phyloP scores from a whole-genome alignment of 2,888 invertebrate genomes.

The Drosophila subquinaria region DNA sequence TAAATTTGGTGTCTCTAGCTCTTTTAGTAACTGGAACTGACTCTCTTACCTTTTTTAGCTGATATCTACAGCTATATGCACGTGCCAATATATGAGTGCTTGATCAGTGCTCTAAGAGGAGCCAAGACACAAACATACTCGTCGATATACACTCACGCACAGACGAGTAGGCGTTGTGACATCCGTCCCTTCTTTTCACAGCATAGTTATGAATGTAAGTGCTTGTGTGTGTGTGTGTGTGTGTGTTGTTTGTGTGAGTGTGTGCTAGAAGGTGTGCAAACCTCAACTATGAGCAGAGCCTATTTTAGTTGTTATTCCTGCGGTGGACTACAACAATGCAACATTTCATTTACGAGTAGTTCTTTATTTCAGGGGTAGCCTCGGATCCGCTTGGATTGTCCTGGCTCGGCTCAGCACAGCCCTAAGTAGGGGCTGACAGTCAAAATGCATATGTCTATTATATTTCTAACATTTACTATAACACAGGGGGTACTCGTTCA shows the following conservation, averaged over 20 bases:
- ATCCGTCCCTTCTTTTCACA: background rate
- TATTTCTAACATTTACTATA: constrained; percentile 35
- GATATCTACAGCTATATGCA: background rate
- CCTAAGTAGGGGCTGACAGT: constrained; percentile 67
- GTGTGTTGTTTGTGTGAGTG: no score
- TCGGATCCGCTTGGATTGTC: constrained; percentile 24
- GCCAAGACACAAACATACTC: background rate
- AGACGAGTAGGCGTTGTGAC: background rate
- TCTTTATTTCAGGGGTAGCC: constrained; percentile 57
- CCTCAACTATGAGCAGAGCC: background rate
- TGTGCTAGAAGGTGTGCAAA: background rate
- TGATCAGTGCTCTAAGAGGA: background rate
- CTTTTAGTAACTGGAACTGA: background rate
- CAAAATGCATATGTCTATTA: constrained; percentile 7
- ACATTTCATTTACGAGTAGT: constrained; percentile 36
- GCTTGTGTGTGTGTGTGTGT: background rate
- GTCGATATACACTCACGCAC: background rate
- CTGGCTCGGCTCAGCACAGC: constrained; percentile 31
- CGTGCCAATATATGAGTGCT: background rate
- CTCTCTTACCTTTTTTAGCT: background rate
- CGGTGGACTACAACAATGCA: constrained; percentile 61
- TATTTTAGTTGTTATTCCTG: constrained; percentile 36
- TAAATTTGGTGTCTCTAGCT: background rate
- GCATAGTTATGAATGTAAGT: background rate
- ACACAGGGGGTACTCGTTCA: background rate